These are phyloP conservation scores for Erpornis zantholeuca DNA, from an alignment of 2,113 vertebrate species.

Conservation along the genomic window DNA sequence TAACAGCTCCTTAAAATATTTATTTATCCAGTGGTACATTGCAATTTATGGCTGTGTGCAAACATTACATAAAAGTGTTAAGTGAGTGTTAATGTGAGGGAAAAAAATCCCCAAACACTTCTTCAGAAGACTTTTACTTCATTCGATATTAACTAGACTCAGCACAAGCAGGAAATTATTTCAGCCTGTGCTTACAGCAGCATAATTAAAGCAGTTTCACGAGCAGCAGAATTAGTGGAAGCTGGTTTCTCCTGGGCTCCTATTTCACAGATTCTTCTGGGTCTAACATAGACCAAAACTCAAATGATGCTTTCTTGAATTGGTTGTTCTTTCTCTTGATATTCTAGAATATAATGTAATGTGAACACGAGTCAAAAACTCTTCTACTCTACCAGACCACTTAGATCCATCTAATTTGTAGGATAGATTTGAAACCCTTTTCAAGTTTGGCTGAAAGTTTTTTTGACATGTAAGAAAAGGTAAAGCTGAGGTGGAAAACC, in stretches of 20 bases:
- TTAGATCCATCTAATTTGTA: background rate
- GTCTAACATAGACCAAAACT: background rate
- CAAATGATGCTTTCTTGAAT: background rate
- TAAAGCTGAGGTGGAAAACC: background rate
- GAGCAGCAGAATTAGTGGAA: background rate
- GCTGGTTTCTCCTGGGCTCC: background rate
- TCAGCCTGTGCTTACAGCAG: background rate
- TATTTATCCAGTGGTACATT: background rate
- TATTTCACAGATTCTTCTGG: background rate
- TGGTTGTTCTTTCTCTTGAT: background rate
- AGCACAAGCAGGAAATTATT: background rate
- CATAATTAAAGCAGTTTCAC: background rate
- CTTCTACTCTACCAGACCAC: background rate
- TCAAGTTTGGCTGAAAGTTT: background rate
- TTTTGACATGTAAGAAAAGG: background rate
- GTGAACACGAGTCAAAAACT: background rate
- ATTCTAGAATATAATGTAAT: background rate
- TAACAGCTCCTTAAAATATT: background rate
- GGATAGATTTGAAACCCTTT: background rate
- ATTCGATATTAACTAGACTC: background rate
- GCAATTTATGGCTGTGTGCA: background rate
- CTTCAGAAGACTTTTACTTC: background rate
- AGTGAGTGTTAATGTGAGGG: background rate
- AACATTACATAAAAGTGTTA: background rate
- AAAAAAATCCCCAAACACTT: background rate